Conservation (phyloP, 2,888 invertebrate species). For the Brachyptera risi region DNA sequence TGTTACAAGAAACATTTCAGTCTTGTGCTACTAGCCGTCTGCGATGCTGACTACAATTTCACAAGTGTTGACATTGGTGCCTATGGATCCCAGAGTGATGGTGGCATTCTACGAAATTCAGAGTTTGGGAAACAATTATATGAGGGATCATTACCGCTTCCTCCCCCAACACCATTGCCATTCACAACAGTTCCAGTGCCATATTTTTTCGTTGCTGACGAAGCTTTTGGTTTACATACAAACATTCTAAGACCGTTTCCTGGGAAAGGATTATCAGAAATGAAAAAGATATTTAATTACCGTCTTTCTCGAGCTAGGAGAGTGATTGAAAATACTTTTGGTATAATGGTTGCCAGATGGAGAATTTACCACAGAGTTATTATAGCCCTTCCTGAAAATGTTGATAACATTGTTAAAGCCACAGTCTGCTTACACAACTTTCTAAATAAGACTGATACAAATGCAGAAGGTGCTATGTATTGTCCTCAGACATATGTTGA, state of each 20-base stretch:
- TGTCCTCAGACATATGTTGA: no score
- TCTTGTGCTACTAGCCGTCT: slow-evolving; percentile 33
- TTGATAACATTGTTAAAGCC: slow-evolving; percentile 6
- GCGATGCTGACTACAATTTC: slow-evolving; percentile 34
- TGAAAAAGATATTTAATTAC: slow-evolving; percentile 17
- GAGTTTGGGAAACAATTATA: slow-evolving; percentile 11
- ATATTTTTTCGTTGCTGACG: slow-evolving; percentile 32
- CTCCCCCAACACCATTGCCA: background rate
- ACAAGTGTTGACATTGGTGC: slow-evolving; percentile 17
- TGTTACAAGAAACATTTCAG: slow-evolving; percentile 13
- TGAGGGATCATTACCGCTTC: slow-evolving; percentile 1
- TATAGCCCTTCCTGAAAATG: slow-evolving; percentile 13
- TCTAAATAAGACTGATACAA: no score
- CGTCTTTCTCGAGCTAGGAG: slow-evolving; percentile 12
- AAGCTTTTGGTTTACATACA: slow-evolving; percentile 33
- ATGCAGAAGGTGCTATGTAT: no score
- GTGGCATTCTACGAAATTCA: slow-evolving; percentile 24
- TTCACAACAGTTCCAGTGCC: slow-evolving; percentile 10
- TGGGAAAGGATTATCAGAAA: slow-evolving; percentile 23
- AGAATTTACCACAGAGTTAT: slow-evolving; percentile 7
- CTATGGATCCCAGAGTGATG: slow-evolving; percentile 15
- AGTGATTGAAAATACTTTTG: slow-evolving; percentile 20
- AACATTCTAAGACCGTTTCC: slow-evolving; percentile 34
- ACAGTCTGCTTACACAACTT: slow-evolving; percentile 9
- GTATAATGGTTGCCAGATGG: slow-evolving; percentile 13